Percentiles rank a stretch among this genome's conserved stretches.
Evolutionary conservation across 2,797 vertebrate species (phyloP).

Genomic region (Pteropus rufus): DNA sequence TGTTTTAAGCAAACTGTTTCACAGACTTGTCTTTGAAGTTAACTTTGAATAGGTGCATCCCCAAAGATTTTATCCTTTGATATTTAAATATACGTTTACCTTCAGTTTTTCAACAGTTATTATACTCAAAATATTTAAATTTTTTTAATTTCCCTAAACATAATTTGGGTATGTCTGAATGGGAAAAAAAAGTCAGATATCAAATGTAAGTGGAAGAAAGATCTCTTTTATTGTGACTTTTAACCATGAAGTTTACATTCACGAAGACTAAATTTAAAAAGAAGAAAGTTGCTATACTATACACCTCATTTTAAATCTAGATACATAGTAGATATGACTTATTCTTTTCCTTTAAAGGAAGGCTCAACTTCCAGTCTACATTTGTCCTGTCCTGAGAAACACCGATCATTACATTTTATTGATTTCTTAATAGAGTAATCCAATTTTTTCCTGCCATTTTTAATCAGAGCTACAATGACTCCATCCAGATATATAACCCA

Average conservation of each 20-base stretch:
- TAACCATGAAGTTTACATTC: background rate
- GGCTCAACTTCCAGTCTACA: background rate
- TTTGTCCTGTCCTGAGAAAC: background rate
- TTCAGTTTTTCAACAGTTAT: background rate
- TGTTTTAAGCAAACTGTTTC: background rate
- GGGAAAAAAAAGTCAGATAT: background rate
- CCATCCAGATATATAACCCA: background rate
- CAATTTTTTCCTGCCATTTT: background rate
- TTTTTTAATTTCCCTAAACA: background rate
- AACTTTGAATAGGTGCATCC: background rate
- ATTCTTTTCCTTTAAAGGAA: constrained; percentile 1
- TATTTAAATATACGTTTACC: background rate
- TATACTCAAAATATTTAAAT: background rate
- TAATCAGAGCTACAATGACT: background rate
- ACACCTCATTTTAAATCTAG: background rate
- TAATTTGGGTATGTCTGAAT: background rate
- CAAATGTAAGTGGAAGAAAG: background rate
- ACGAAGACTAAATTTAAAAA: background rate
- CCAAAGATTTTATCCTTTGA: background rate
- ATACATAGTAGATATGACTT: background rate
- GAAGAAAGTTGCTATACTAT: background rate
- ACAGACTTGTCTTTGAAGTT: background rate
- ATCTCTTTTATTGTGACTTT: background rate
- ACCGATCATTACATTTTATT: background rate
- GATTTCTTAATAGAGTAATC: background rate